These are phyloP conservation scores for Stenolophus ochropezus DNA, from an alignment of 2,888 invertebrate species.

Conservation along the genomic window DNA sequence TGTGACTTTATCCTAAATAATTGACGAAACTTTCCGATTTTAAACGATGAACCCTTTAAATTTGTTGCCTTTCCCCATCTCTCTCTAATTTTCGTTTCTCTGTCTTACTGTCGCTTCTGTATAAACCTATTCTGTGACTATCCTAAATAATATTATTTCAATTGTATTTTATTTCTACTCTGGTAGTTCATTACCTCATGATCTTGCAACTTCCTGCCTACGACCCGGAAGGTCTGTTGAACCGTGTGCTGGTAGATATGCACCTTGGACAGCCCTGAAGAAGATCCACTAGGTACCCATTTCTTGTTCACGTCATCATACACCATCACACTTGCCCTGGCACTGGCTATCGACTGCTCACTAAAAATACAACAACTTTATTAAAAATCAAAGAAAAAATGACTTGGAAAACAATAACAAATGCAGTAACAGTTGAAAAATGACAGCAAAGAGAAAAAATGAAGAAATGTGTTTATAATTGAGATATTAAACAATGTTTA, in stretches of 20 bases:
- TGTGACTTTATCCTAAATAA: too few species aligned
- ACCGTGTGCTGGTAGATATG: slow-evolving; percentile 98
- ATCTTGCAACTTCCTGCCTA: slow-evolving; percentile 96
- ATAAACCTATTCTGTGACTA: too few species aligned
- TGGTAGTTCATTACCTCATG: slow-evolving; percentile 91
- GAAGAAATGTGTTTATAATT: too few species aligned
- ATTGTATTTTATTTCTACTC: too few species aligned
- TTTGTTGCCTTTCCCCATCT: too few species aligned
- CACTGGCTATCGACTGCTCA: slow-evolving; percentile 98
- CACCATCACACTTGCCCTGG: slow-evolving; percentile 98
- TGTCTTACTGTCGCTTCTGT: too few species aligned
- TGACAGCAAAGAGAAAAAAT: too few species aligned
- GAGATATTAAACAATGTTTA: too few species aligned
- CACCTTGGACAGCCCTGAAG: slow-evolving; percentile 95
- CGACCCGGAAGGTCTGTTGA: slow-evolving; percentile 98
- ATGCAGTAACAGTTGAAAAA: neutral
- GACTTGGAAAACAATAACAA: neutral
- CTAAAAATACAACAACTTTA: slow-evolving; percentile 72
- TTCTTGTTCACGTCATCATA: slow-evolving; percentile 97
- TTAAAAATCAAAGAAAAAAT: neutral
- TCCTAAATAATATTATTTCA: too few species aligned
- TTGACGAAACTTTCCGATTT: too few species aligned
- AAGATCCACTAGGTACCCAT: slow-evolving; percentile 96
- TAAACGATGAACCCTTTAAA: too few species aligned
- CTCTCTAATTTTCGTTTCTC: too few species aligned